Percentiles rank a stretch among this genome's conserved stretches.
phyloP scores from a whole-genome alignment of 2,797 vertebrate genomes.

The Chlorospingus semifuscus region DNA sequence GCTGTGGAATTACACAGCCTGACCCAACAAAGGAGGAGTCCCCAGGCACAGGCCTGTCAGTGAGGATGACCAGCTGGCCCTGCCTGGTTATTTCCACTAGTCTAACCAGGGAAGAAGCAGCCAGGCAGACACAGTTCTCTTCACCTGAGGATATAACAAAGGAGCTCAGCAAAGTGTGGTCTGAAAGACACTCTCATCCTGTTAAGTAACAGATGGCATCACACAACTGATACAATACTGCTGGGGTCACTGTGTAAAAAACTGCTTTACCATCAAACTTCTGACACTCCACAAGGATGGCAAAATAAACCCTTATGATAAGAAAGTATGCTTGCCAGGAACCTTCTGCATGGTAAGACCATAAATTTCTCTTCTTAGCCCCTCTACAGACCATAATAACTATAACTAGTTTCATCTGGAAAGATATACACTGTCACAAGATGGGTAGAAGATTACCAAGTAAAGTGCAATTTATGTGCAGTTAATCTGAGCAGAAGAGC shows the following conservation, averaged over 20 bases:
- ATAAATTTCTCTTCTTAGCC: background rate
- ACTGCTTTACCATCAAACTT: background rate
- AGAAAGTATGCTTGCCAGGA: background rate
- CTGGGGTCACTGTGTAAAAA: background rate
- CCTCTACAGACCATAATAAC: background rate
- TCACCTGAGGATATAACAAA: background rate
- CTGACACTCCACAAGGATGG: too few species aligned
- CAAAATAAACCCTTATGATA: background rate
- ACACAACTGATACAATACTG: background rate
- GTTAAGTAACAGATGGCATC: background rate
- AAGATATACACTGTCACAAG: background rate
- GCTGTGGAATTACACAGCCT: background rate
- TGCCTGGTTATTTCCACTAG: background rate
- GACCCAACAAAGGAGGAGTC: background rate
- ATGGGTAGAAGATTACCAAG: background rate
- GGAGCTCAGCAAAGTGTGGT: background rate
- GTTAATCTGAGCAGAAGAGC: background rate
- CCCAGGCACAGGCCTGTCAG: background rate
- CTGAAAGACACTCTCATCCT: background rate
- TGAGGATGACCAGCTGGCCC: too few species aligned
- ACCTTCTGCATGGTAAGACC: background rate
- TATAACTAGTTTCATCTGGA: background rate
- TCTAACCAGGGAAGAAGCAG: background rate
- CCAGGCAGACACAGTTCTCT: background rate
- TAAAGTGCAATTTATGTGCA: background rate